Evolutionary conservation across 2,113 vertebrate genomes (phyloP).

Genomic region (Camarhynchus parvulus): DNA sequence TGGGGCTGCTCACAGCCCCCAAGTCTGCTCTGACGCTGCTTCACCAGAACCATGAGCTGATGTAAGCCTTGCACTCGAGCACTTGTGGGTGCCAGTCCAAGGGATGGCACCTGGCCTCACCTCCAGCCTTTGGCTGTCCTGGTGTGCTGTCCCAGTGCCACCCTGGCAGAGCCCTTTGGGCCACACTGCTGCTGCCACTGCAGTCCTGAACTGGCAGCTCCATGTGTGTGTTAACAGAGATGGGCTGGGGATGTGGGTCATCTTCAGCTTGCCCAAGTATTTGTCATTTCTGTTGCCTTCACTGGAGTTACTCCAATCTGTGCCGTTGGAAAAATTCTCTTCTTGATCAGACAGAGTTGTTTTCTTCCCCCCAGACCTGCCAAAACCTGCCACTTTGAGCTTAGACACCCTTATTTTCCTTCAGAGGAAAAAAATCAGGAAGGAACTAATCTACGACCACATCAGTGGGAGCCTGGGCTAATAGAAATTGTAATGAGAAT

Average conservation of each 20-base stretch:
- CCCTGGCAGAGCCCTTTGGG: not conserved
- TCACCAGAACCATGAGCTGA: accelerated
- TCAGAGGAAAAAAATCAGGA: not conserved
- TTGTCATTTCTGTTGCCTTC: not conserved
- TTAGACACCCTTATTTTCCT: not conserved
- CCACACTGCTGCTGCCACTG: accelerated
- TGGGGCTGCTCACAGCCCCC: not conserved
- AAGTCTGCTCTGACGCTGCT: not conserved
- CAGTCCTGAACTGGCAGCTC: accelerated
- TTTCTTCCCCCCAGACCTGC: not conserved
- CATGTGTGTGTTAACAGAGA: accelerated
- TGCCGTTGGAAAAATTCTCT: not conserved
- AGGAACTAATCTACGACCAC: not conserved
- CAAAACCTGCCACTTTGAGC: not conserved
- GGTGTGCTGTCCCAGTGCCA: accelerated
- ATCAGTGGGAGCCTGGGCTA: not conserved
- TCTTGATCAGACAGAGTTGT: not conserved
- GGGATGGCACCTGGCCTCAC: not conserved
- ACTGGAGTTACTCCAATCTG: not conserved
- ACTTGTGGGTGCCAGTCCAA: not conserved
- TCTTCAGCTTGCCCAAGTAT: not conserved
- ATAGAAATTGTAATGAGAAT: conserved; percentile 9
- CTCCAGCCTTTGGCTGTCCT: not conserved
- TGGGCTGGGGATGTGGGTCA: not conserved
- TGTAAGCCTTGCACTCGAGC: not conserved